Base-by-base conservation (phyloP, 1,140 invertebrate species). In the Schmidtea mediterranea region DNA sequence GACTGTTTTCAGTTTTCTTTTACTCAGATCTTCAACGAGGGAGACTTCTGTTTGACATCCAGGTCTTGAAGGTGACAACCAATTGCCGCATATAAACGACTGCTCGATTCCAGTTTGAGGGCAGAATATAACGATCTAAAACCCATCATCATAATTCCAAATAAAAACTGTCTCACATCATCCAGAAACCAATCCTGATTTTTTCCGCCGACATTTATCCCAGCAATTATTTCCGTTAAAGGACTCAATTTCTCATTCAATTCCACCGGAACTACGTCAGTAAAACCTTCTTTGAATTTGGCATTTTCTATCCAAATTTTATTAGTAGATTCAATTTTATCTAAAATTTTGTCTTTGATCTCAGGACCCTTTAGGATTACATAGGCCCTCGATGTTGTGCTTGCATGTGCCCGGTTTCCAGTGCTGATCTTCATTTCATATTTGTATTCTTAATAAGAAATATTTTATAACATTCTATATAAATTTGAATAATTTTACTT, bases 151-250 rank as follows among this genome's bases (percentile, higher is more conserved):
- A n/a, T n/a, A n/a, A n/a, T n/a, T n/a, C n/a, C n/a, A n/a, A n/a
- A n/a, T n/a, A n/a, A 3, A 46, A 15, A 43, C 16, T 13, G 32
- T 10, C 51, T 21, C 18, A 61, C 55, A 32, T 49, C 51, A 2
- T 66, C 63, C 43, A 64, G 53, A 51, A 55, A 61, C 65, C 65
- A 67, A 2, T 62, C 64, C 1, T 63, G 52, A 3, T 53, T 58
- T 1, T 51, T 37, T 0, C 65, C 65, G 23, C 46, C 56, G 51
- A 65, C 58, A 52, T 67, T 63, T 53, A 66, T 63, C 8, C 65
- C 63, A 13, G 66, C 54, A 21, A 63, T 62, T 26, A 67, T 52
- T 37, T 55, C 52, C 10, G 58, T 54, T 12, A 67, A 48, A 0
- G 65, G 65, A 52, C 61, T 65, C 18, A 67, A 18, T 54, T 57